Evolutionary conservation across 2,888 invertebrate species (phyloP).

Genomic region (Podabrus alpinus): DNA sequence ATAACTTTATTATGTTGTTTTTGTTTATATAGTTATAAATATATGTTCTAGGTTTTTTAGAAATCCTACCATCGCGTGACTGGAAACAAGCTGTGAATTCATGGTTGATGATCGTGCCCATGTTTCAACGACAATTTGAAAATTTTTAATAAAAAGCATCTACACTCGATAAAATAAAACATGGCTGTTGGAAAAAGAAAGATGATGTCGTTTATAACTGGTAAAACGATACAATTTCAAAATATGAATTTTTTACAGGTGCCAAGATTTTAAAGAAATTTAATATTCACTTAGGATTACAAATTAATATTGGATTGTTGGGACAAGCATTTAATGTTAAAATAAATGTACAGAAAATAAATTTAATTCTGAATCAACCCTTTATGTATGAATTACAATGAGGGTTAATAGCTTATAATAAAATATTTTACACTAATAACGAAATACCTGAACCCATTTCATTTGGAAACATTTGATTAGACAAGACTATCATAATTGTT

Average conservation of each 20-base stretch:
- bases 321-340: constrained; percentile 37
- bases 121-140: constrained; percentile 26
- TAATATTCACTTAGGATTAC: not conserved
- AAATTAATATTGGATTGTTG: constrained; percentile 31
- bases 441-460: no score
- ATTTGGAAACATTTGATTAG: no score
- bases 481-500: no score
- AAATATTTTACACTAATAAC: no score
- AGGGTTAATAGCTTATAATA: no score
- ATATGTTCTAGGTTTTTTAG: constrained; percentile 26
- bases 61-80: constrained; percentile 40
- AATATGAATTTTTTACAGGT: not conserved
- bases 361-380: not conserved
- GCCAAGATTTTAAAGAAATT: not conserved
- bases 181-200: constrained; percentile 2
- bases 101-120: constrained; percentile 39
- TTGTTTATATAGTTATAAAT: constrained; percentile 35
- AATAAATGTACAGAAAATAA: constrained; percentile 27
- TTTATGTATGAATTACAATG: no score
- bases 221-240: not conserved
- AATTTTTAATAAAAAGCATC: not conserved
- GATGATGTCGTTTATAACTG: not conserved
- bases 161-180: constrained; percentile 22
- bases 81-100: constrained; percentile 39
- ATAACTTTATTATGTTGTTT: constrained; percentile 38